Percentiles rank a stretch among this genome's conserved stretches.
phyloP scores from a whole-genome alignment of 2,113 vertebrate genomes.

The Cheilinus undulatus region DNA sequence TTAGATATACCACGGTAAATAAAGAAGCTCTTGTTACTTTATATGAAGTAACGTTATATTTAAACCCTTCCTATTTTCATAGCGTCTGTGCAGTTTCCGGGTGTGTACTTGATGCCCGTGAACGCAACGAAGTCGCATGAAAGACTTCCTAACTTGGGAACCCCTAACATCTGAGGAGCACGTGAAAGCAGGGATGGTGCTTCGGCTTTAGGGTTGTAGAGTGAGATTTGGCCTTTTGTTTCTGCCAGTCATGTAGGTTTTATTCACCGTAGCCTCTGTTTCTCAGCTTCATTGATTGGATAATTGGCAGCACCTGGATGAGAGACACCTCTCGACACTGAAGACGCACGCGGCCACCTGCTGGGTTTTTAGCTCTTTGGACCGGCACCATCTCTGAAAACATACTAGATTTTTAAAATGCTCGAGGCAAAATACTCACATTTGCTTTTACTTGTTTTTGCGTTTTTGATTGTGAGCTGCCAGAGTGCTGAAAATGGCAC shows the following conservation, averaged over 20 bases:
- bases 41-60: too few species aligned
- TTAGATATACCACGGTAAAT: too few species aligned
- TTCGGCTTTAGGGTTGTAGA: not conserved
- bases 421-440: not conserved
- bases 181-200: not conserved
- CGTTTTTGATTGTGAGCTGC: constrained; percentile 43
- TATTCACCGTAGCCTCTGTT: not conserved
- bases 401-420: constrained; percentile 32
- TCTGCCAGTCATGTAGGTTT: not conserved
- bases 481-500: not conserved
- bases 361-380: not conserved
- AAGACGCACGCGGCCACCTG: not conserved
- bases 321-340: not conserved
- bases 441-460: constrained; percentile 27
- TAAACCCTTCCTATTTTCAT: not conserved
- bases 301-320: constrained; percentile 66
- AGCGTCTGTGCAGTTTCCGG: not conserved
- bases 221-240: not conserved
- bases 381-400: not conserved
- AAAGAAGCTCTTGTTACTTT: too few species aligned
- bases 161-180: not conserved
- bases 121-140: not conserved
- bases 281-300: constrained; percentile 30
- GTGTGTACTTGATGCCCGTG: not conserved
- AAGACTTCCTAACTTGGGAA: not conserved